Conservation (phyloP, 2,888 invertebrate genomes). For the Chironomus tentans region DNA sequence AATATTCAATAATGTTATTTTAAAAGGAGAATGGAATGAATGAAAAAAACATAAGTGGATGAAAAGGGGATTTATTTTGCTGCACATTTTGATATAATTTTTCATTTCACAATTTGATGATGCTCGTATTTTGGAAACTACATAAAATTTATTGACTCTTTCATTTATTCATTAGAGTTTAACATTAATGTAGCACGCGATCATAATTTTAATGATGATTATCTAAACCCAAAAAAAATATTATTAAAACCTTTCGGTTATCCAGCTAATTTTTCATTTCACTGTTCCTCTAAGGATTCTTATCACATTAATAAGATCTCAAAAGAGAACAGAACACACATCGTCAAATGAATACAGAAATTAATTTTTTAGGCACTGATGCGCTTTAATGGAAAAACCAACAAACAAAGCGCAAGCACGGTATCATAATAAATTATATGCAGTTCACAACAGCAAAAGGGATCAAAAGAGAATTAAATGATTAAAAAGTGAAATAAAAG, state of each 20-base stretch:
- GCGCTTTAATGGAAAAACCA: conserved; percentile 22
- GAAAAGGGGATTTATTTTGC: neutral
- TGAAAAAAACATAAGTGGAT: neutral
- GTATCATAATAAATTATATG: conserved; percentile 11
- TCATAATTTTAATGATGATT: neutral
- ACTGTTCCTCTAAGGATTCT: neutral
- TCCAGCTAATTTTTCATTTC: conserved; percentile 1
- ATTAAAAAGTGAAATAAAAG: neutral
- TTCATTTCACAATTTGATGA: neutral
- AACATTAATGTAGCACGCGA: conserved; percentile 1
- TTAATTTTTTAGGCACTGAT: conserved; percentile 10
- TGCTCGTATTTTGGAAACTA: neutral
- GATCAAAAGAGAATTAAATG: neutral
- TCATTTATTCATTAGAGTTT: neutral
- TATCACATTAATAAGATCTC: neutral
- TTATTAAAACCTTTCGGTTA: neutral
- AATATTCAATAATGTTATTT: neutral
- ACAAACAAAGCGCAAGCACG: conserved; percentile 22
- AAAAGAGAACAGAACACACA: neutral
- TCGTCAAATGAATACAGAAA: neutral
- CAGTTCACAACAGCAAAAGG: neutral
- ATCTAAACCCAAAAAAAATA: neutral
- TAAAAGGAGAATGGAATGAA: neutral
- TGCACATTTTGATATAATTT: neutral
- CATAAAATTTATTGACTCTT: neutral